phyloP scores from a whole-genome alignment of 2,888 invertebrate species.

The Volucella inanis region DNA sequence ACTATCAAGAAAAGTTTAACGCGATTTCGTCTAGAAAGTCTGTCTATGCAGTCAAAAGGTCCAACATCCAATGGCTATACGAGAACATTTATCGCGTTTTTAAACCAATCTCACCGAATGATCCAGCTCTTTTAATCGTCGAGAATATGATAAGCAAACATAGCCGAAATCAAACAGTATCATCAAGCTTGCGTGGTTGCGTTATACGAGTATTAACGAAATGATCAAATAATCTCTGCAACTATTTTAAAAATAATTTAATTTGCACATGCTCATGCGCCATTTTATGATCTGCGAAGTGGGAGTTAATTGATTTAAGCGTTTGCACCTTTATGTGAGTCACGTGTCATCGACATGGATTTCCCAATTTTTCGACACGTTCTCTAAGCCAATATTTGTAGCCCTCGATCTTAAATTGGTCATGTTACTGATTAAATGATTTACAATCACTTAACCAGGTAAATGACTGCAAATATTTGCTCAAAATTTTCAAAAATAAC shows the following conservation, averaged over 20 bases:
- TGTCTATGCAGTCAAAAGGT: no score
- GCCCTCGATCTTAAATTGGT: not conserved
- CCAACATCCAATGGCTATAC: no score
- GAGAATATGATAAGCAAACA: no score
- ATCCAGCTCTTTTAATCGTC: no score
- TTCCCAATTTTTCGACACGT: conserved; percentile 1
- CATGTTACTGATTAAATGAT: not conserved
- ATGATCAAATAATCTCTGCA: conserved; percentile 19
- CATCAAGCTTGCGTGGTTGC: not conserved
- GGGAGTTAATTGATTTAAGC: not conserved
- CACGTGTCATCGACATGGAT: conserved; percentile 5
- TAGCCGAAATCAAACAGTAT: no score
- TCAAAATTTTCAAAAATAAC: not conserved
- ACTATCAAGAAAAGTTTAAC: no score
- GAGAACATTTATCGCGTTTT: no score
- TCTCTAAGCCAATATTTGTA: not conserved
- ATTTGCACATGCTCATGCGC: conserved; percentile 28
- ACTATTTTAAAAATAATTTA: conserved; percentile 8
- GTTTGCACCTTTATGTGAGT: not conserved
- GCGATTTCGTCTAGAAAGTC: no score
- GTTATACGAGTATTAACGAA: not conserved
- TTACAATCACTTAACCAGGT: not conserved
- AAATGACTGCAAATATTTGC: conserved; percentile 5
- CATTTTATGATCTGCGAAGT: not conserved
- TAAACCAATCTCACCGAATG: no score